These are phyloP conservation scores for Drosophila equinoxialis DNA, from an alignment of 1,140 invertebrate genomes.

Conservation along the genomic window DNA sequence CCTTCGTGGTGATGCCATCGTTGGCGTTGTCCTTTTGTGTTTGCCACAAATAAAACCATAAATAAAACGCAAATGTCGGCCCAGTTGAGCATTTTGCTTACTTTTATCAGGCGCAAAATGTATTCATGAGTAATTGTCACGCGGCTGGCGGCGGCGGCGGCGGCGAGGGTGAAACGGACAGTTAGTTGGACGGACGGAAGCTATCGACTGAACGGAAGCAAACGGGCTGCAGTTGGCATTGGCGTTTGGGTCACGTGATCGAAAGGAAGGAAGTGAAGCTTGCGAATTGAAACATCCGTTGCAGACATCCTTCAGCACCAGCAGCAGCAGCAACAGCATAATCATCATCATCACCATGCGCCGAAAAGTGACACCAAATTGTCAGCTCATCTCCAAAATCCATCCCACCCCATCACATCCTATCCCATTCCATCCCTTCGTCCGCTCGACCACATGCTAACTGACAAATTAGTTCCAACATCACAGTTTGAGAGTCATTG, in stretches of 20 bases:
- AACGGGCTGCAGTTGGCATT: slow-evolving; percentile 62
- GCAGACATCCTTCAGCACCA: slow-evolving; percentile 40
- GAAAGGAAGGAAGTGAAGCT: slow-evolving; percentile 72
- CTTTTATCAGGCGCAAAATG: slow-evolving; percentile 77
- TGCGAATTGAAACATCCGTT: slow-evolving; percentile 81
- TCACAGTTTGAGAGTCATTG: slow-evolving; percentile 47
- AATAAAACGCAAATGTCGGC: slow-evolving; percentile 78
- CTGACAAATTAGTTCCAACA: slow-evolving; percentile 7
- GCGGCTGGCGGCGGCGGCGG: slow-evolving; percentile 35
- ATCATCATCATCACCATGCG: slow-evolving; percentile 26
- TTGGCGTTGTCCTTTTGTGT: slow-evolving; percentile 59
- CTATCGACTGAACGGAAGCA: slow-evolving; percentile 76
- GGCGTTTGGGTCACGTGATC: slow-evolving; percentile 75
- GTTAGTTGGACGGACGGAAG: slow-evolving; percentile 66
- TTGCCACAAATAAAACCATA: slow-evolving; percentile 81
- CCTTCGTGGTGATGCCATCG: slow-evolving; percentile 5
- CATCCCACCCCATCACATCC: neutral
- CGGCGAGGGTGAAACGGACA: slow-evolving; percentile 1
- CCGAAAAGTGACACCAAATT: slow-evolving; percentile 64
- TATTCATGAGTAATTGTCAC: slow-evolving; percentile 82
- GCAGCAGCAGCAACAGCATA: slow-evolving; percentile 19
- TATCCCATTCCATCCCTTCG: neutral
- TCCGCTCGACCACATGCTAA: slow-evolving; percentile 2
- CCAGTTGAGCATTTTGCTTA: slow-evolving; percentile 30
- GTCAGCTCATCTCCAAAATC: slow-evolving; percentile 67